These are phyloP conservation scores for Bugula neritina DNA, from an alignment of 2,888 invertebrate species.

Conservation along the genomic window DNA sequence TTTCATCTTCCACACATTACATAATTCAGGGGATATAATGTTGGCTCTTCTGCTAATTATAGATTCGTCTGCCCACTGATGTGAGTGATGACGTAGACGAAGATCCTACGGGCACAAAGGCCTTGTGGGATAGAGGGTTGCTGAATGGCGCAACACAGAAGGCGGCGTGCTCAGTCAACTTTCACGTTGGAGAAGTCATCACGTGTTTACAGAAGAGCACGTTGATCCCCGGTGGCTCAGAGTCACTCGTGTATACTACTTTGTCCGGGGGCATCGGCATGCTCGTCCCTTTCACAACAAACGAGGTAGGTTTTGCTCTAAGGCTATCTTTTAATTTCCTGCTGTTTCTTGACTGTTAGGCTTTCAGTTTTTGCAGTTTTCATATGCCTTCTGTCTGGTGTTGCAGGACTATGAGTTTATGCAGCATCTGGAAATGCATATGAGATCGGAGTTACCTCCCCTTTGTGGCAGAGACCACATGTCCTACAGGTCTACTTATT, in stretches of 20 bases:
- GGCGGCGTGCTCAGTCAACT: constrained; percentile 77
- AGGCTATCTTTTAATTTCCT: no score
- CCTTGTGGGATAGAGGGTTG: constrained; percentile 82
- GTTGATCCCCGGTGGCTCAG: constrained; percentile 92
- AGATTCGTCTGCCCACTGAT: constrained; percentile 64
- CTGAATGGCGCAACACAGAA: constrained; percentile 96
- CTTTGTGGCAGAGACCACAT: constrained; percentile 95
- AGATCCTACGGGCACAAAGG: constrained; percentile 97
- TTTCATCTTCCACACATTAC: no score
- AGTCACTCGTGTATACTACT: constrained; percentile 91
- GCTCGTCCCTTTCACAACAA: constrained; percentile 53
- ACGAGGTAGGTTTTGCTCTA: constrained; percentile 42
- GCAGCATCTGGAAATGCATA: constrained; percentile 98
- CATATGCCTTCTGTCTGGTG: no score
- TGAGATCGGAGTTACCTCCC: constrained; percentile 93
- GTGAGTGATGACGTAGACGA: constrained; percentile 97
- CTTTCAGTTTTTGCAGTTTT: no score
- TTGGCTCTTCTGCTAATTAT: no score
- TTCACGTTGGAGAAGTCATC: constrained; percentile 92
- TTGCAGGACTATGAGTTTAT: constrained; percentile 92
- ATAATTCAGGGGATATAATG: no score
- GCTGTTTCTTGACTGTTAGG: no score
- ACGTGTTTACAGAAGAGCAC: constrained; percentile 93
- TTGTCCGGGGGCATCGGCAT: constrained; percentile 64
- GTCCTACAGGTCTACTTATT: constrained; percentile 93